Evolutionary conservation across 2,113 vertebrate species (phyloP).

Genomic region (Poeciliopsis occidentalis): DNA sequence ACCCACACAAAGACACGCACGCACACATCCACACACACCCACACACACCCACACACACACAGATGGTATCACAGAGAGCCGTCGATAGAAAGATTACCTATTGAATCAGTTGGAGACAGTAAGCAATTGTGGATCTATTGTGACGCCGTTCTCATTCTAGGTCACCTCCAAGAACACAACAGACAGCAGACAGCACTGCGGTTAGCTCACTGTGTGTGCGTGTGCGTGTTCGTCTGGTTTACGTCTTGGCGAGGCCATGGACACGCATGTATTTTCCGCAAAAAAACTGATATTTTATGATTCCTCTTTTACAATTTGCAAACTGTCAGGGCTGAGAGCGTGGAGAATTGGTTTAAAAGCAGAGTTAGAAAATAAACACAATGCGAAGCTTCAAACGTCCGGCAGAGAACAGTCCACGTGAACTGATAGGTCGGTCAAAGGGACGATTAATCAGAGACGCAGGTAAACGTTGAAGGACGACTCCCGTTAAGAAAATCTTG

Average conservation of each 20-base stretch:
- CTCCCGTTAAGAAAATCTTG: background rate
- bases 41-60: constrained; percentile 30
- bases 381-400: too few relatives aligned
- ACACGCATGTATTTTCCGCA: constrained; percentile 11
- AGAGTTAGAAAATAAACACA: too few relatives aligned
- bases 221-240: constrained; percentile 46
- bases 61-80: constrained; percentile 65
- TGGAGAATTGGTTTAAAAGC: background rate
- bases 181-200: constrained; percentile 37
- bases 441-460: background rate
- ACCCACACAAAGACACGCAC: constrained; percentile 37
- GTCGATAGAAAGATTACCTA: constrained; percentile 74
- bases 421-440: background rate
- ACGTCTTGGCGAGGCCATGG: constrained; percentile 21
- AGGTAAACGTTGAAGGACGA: background rate
- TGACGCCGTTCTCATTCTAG: constrained; percentile 59
- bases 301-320: background rate
- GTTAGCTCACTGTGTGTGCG: constrained; percentile 33
- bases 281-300: constrained; percentile 1
- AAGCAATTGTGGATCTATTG: constrained; percentile 66
- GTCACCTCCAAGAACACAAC: constrained; percentile 61
- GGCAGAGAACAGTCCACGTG: background rate
- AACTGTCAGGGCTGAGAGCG: background rate
- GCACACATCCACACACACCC: constrained; percentile 45
- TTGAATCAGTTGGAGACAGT: constrained; percentile 71